Percentiles rank a stretch among this genome's conserved stretches.
These are phyloP conservation scores for Tenualosa ilisha DNA, from an alignment of 2,797 vertebrate species.

Conservation along the genomic window DNA sequence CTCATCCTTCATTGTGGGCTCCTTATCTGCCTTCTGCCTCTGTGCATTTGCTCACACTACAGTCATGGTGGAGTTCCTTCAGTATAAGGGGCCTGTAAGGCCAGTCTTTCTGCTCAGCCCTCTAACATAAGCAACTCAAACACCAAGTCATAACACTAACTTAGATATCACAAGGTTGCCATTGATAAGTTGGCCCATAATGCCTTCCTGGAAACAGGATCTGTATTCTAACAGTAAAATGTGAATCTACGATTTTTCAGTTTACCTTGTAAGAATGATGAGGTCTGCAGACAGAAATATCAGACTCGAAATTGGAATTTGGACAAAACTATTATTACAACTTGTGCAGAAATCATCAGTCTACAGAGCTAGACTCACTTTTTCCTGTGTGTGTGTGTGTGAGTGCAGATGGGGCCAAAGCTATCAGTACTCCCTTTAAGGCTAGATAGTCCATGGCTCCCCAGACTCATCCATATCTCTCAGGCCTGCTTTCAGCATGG, in stretches of 20 bases:
- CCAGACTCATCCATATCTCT: conserved; percentile 3
- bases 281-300: neutral
- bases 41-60: neutral
- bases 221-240: neutral
- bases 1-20: neutral
- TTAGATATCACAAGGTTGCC: too few relatives aligned
- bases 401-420: neutral
- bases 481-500: conserved; percentile 1
- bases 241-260: too few relatives aligned
- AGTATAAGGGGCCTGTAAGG: neutral
- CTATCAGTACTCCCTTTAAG: neutral
- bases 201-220: neutral
- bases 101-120: too few relatives aligned
- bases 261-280: neutral
- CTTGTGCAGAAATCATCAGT: neutral
- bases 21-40: neutral
- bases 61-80: neutral
- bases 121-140: neutral
- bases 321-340: neutral
- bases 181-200: neutral
- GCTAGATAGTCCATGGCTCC: neutral
- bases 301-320: neutral
- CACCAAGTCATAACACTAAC: neutral
- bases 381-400: neutral
- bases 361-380: neutral